Base-by-base conservation (phyloP, 2,888 invertebrate genomes). In the Griposia aprilina region DNA sequence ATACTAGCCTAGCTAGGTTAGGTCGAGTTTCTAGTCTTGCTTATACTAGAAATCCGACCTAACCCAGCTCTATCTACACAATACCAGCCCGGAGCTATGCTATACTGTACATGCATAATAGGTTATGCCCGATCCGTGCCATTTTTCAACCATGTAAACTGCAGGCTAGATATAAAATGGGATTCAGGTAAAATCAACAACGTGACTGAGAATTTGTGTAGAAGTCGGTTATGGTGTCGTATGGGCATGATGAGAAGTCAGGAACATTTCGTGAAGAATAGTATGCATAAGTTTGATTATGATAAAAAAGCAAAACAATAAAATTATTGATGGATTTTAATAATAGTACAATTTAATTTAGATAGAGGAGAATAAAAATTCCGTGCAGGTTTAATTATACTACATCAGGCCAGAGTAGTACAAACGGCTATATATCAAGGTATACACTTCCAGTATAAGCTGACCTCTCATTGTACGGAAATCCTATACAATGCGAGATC, bases 1-100 rank as follows among this genome's bases (percentile, higher is more conserved):
- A 83, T 78, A 50, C 68, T 50, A 57, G 55, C 26, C 10, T 8
- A 41, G 17, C 57, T 74, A 23, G 59, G 67, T 65, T 45, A 75
- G 68, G 72, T 71, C 48, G 55, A 72, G 68, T 65, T 60, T 50
- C 45, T 60, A 26, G 59, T 6, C 2, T 78, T n/a, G n/a, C n/a
- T n/a, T n/a, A n/a, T n/a, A n/a, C n/a, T n/a, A n/a, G n/a, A n/a
- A n/a, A n/a, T n/a, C n/a, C n/a, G n/a, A n/a, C n/a, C n/a, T n/a
- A n/a, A n/a, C n/a, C n/a, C n/a, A n/a, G n/a, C n/a, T n/a, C n/a
- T n/a, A 60, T 26, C 48, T 11, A 59, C 15, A 68, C 71, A 80
- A 80, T 74, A 72, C 30, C 57, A 70, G 45, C 11, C 60, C 41
- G 23, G 10, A 60, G 15, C 50, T 59, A 57, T 60, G 30, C n/a